Base-by-base conservation (phyloP, 2,888 invertebrate species). In the Brenthis daphne region DNA sequence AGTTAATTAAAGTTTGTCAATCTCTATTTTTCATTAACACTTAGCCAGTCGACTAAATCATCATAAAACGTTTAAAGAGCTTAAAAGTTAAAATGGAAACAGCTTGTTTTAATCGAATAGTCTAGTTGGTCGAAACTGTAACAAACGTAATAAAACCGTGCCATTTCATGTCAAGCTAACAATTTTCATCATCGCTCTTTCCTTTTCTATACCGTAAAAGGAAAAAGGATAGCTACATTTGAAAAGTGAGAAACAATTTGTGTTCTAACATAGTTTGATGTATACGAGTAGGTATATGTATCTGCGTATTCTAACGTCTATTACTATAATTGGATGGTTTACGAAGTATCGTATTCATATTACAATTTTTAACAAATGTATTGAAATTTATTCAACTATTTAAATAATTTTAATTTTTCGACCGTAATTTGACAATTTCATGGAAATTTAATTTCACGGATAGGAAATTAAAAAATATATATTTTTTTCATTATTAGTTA, bases 111-210 rank as follows among this genome's bases (percentile, higher is more conserved):
- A 61, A 61, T 61, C 50, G 50, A 61, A 51, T 51, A 29, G 48
- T 61, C 51, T 11, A 37, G 8, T 53, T 16, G 37, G 33, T 50
- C 16, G 50, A 53, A 61, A 61, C 37, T 33, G 33, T 50, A 50
- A 37, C 51, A 12, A 51, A 37, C 37, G 61, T 50, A 53, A 61
- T 61, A 61, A 61, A 37, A 61, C 48, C 16, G 37, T 16, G 53
- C 51, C 33, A 33, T 61, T 61, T 61, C 61, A 61, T 33, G 61
- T 20, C 61, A 61, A 61, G 51, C n/a, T 53, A 60, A 50, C 53
- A 61, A 53, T 61, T 61, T 61, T 61, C 61, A 53, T 53, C 6
- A 37, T 3, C 16, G 29, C 11, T 16, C 54, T 63, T 16, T 53
- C 53, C 53, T 16, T 53, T 63, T 63, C 51, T 37, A 53, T 53